Evolutionary conservation across 2,797 vertebrate species (phyloP), one percentile per base, ranked within the genome.

Genomic region (Ctenochaetus hawaiiensis): DNA sequence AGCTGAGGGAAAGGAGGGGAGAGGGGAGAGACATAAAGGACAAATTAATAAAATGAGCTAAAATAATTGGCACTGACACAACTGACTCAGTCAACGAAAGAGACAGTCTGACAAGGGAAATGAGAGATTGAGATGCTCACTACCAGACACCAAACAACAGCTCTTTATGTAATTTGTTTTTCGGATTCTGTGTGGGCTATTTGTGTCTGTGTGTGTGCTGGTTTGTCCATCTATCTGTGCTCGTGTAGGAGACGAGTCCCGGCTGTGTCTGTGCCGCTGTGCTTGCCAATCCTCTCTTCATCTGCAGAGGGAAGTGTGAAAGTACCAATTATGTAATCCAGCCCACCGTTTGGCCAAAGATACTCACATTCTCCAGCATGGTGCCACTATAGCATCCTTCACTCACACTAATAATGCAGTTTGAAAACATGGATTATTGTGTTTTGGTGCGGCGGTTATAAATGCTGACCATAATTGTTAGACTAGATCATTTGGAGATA

Each of bases 1-100:
- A 99, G 95, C 98, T 99, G 89, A 69, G 64, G 49, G 65, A 26
- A 52, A 60, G 23, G 11, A 67, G 54, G 65, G 8, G 1, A 63
- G 20, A 41, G 63, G 17, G 7, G 37, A 60, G 48, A 71, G 22
- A 7, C 1, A 45, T 74, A 64, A 65, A 69, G 5, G 2, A 81
- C 44, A 77, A 68, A 78, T 84, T 8, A 78, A 64, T 72, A 30
- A 61, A 81, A 54, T 52, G 62, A 80, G 72, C 20, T 8, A 77
- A 77, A 17, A 65, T 60, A 45, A 74, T 41, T 72, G 68, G 48
- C 75, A 56, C 6, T 18, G 37, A 76, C 53, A 76, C 6, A 8
- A 26, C 16, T 34, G 67, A 77, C 17, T 71, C 69, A 57, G 56
- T 69, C 30, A 60, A 75, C 1, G 1, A 73, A 6, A 48, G n/a